Base-by-base conservation (phyloP, 2,113 vertebrate genomes). In the Lipophrys pholis region DNA sequence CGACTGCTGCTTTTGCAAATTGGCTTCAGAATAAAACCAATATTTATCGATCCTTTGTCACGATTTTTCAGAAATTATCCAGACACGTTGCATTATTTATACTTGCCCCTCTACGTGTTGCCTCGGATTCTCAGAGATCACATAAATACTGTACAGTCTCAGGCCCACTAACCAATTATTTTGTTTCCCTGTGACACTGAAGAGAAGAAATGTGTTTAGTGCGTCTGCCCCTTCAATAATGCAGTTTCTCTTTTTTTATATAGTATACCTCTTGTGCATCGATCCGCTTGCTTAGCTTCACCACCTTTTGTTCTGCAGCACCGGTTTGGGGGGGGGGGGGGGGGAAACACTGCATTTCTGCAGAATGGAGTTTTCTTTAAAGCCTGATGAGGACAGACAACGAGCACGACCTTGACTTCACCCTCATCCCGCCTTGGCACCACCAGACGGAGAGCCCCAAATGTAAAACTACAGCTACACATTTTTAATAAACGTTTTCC, bases 381-480 rank as follows among this genome's bases (percentile, higher is more conserved):
- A 72, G 45, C 38, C 82, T 81, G 81, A 90, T 69, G 69, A 73
- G 73, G 82, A 87, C 71, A 76, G 82, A 92, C 86, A 87, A 69
- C 71, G 56, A 40, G 15, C 17, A 48, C 83, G 91, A 92, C 91
- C 89, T 87, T 85, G 83, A 72, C 61, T 86, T 90, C 77, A 83
- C 73, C 83, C 80, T 81, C 49, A 69, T 45, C 61, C 69, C 66
- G 69, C 76, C 58, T 76, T 48, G n/a, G 59, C 69, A 59, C 56
- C 48, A 62, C 71, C 72, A 83, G 86, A 86, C 69, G 74, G 43
- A 61, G 65, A 76, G 64, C 17, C 66, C 73, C 55, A 67, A 78
- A 88, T 68, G 58, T 74, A 87, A 84, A 88, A 82, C 69, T 59
- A 69, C 70, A 81, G 69, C 72, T 73, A 73, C 81, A 78, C 62